Conservation (phyloP, 2,888 invertebrate species). For the Portevinia maculata region DNA sequence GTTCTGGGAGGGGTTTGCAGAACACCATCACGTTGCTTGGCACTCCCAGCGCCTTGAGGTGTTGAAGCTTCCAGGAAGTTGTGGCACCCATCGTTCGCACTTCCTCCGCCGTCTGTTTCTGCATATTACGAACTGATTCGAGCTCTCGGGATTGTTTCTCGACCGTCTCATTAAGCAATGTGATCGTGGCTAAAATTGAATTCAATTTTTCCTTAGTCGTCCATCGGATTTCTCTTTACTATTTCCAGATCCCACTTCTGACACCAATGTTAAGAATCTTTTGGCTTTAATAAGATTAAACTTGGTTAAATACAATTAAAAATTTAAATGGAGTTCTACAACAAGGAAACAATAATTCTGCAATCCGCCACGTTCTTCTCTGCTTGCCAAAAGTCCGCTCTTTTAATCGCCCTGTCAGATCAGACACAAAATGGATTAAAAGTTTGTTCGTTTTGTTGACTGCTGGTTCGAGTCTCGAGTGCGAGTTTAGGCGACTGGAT, state of each 20-base stretch:
- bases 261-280: too few species aligned
- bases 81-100: background rate
- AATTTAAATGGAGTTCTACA: too few species aligned
- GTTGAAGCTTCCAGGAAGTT: slow-evolving; percentile 1
- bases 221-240: background rate
- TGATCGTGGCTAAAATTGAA: background rate
- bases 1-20: background rate
- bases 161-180: background rate
- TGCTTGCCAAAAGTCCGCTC: too few species aligned
- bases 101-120: background rate
- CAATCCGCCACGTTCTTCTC: too few species aligned
- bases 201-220: background rate
- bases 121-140: background rate
- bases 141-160: background rate
- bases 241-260: background rate
- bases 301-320: too few species aligned
- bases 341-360: too few species aligned
- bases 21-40: background rate
- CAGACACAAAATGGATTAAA: too few species aligned
- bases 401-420: too few species aligned
- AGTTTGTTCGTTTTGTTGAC: too few species aligned
- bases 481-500: too few species aligned
- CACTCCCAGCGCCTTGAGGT: background rate
- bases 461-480: too few species aligned
- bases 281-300: too few species aligned